Evolutionary conservation across 2,797 vertebrate genomes (phyloP), one percentile per base, ranked within the genome.

Genomic region (Perdix hodgsoniae): DNA sequence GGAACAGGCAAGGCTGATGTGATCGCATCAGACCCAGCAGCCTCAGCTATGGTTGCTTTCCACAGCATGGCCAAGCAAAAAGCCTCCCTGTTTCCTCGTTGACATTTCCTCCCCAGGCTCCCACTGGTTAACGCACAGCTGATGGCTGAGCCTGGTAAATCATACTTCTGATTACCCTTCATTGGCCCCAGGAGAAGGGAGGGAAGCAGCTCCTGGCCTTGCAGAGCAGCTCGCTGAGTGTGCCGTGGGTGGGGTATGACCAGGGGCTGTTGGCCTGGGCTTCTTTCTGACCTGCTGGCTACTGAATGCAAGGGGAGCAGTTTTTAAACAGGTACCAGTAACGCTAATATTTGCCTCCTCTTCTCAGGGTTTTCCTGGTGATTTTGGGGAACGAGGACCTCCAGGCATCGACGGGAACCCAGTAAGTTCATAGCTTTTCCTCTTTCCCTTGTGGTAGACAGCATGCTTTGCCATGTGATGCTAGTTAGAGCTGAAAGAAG

Each of bases 341-440:
- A 94, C 31, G 42, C 9, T 60, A 1, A 0, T 44, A 17, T 94
- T 88, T 98, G 76, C 92, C 45, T 98, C 90, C 49, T 97, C 81
- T 97, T 86, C 88, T 96, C 90, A 99, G 99, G 99, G 99, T 33
- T 99, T 99, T 98, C 99, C 98, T 77, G 99, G 99, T 94, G 98
- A 99, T 96, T 99, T 99, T 97, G 99, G 99, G 60, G 99, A 99
- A 85, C 98, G 99, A 97, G 99, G 99, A 95, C 98, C 98, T 93
- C 99, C 99, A 22, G 99, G 99, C 96, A 97, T 98, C 39, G 99
- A 99, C 84, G 99, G 99, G 94, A 99, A 99, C 95, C 99, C 99
- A 49, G 99, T 99, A 98, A 98, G 99, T 99, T 80, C 67, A 33
- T 10, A 22, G 49, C 1, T 5, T 75, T 90, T 73, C 19, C n/a